phyloP scores from a whole-genome alignment of 2,113 vertebrate genomes.

The Climacteris rufus region DNA sequence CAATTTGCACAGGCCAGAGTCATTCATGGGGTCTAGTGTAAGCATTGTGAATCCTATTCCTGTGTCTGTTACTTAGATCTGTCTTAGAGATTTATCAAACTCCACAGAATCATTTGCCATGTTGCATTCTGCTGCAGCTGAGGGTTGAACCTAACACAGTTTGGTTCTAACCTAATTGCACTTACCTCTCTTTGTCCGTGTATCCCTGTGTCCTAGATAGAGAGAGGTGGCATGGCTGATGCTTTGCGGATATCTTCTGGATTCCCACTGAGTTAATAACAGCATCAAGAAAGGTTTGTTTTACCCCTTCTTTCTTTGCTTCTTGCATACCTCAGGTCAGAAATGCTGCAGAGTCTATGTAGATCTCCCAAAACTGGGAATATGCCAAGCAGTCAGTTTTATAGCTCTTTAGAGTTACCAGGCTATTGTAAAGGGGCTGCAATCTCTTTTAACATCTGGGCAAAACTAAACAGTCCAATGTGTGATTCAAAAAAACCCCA shows the following conservation, averaged over 20 bases:
- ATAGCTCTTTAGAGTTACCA: not conserved
- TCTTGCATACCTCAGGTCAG: not conserved
- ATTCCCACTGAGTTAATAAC: not conserved
- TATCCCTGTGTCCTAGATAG: not conserved
- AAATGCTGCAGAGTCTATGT: not conserved
- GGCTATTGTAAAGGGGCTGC: not conserved
- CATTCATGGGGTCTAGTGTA: fast-evolving
- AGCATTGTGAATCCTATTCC: not conserved
- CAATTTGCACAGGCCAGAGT: not conserved
- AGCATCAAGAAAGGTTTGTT: not conserved
- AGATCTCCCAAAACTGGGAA: not conserved
- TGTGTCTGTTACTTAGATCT: not conserved
- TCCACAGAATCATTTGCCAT: not conserved
- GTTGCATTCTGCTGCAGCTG: not conserved
- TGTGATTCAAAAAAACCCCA: not conserved
- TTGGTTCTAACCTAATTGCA: not conserved
- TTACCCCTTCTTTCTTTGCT: not conserved
- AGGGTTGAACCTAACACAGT: not conserved
- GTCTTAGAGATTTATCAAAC: not conserved
- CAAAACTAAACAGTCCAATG: not conserved
- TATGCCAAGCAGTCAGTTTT: not conserved
- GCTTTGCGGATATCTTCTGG: not conserved
- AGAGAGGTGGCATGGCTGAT: not conserved
- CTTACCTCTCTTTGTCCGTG: not conserved
- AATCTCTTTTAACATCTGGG: not conserved